Conservation (phyloP, 2,888 invertebrate species). For the Tinea trinotella region DNA sequence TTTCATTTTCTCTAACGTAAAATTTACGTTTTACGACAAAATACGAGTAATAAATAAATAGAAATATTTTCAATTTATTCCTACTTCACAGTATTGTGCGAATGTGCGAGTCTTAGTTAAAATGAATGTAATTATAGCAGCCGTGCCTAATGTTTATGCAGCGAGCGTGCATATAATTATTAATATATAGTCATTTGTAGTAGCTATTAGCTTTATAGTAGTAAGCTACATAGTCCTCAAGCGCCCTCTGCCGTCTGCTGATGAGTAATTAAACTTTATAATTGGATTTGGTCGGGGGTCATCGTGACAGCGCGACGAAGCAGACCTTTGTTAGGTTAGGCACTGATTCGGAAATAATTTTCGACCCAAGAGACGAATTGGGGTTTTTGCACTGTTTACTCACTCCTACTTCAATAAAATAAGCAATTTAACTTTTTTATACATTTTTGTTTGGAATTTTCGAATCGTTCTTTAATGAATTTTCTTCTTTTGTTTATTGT, state of each 20-base stretch:
- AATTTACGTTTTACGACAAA: no score
- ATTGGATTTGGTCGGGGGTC: constrained; percentile 38
- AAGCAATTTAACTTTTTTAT: neutral
- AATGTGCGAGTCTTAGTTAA: no score
- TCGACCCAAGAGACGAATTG: constrained; percentile 4
- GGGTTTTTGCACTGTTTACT: no score
- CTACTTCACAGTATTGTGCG: no score
- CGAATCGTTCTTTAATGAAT: no score
- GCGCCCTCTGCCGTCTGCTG: constrained; percentile 18
- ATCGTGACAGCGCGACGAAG: constrained; percentile 22
- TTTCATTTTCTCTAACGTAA: no score
- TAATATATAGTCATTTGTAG: constrained; percentile 15
- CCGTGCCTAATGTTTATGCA: neutral
- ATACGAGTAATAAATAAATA: no score
- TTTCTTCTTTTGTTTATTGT: no score
- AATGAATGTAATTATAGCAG: no score
- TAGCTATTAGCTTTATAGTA: constrained; percentile 14
- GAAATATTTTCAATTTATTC: no score
- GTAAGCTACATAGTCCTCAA: constrained; percentile 8
- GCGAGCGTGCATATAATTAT: neutral
- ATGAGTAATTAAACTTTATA: constrained; percentile 45
- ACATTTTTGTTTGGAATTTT: no score
- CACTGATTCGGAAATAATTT: neutral
- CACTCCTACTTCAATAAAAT: no score
- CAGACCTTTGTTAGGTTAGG: neutral